Conservation (phyloP, 2,888 invertebrate genomes). For the Acleris holmiana region DNA sequence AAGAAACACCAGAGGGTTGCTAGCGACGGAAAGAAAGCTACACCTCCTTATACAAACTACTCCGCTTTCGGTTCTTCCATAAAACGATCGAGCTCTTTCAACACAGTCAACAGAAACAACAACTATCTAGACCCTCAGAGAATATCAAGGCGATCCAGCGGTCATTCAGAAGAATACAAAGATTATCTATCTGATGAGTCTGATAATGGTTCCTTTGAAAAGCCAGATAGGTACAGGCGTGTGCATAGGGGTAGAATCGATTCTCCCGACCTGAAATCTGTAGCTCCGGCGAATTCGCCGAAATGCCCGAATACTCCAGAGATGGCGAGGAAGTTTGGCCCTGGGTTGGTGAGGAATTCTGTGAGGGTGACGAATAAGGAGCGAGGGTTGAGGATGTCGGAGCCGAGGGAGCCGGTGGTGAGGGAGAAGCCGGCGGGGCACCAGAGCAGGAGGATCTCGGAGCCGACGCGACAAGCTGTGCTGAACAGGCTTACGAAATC, state of each 20-base stretch:
- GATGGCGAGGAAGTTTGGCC: constrained; percentile 84
- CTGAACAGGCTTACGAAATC: constrained; percentile 76
- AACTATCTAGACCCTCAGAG: constrained; percentile 66
- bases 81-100: constrained; percentile 88
- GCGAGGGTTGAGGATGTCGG: constrained; percentile 80
- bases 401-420: constrained; percentile 78
- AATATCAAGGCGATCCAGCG: constrained; percentile 63
- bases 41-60: constrained; percentile 47
- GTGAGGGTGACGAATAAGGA: constrained; percentile 71
- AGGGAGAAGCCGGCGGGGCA: constrained; percentile 67
- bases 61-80: constrained; percentile 76
- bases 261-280: constrained; percentile 75
- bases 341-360: constrained; percentile 74
- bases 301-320: constrained; percentile 86
- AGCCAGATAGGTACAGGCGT: constrained; percentile 87
- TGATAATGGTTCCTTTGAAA: constrained; percentile 69
- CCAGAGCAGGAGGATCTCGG: constrained; percentile 73
- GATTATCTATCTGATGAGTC: constrained; percentile 73
- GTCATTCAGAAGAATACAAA: constrained; percentile 69
- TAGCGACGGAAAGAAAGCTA: constrained; percentile 62
- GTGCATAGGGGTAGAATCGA: constrained; percentile 87
- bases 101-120: constrained; percentile 77
- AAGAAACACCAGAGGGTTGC: constrained; percentile 63
- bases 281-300: constrained; percentile 75
- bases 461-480: constrained; percentile 70